Evolutionary conservation across 2,113 vertebrate species (phyloP), one percentile per base, ranked within the genome.

Genomic region (Bagarius yarrelli): DNA sequence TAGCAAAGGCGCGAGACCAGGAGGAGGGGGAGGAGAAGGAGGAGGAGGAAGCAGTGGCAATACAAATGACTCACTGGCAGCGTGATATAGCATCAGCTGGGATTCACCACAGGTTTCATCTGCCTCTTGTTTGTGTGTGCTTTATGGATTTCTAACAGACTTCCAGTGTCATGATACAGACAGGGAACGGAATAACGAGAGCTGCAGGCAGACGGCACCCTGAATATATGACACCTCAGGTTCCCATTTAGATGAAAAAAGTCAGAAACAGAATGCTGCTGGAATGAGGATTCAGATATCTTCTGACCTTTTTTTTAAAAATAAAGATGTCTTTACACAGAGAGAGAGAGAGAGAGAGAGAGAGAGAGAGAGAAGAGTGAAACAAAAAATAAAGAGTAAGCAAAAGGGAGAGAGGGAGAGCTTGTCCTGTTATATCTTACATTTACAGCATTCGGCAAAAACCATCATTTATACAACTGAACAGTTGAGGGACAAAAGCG

Each of bases 341-440:
- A 32, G 27, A 53, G 36, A 81, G 8, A 52, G 15, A 34, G 57
- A 18, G 5, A 44, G 5, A 55, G 25, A 5, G 21, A 79, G 9
- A 18, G 34, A 63, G 59, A 64, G 30, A 53, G 53, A 83, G 36
- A 78, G 36, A 76, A 70, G 6, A 3, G 6, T 6, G 6, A 6
- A 40, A 6, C 3, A 40, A 40, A 40, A 40, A 6, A 40, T 40
- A 6, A 6, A 40, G 36, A 40, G 36, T 6, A 6, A 40, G 36
- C 6, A 4, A 6, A 27, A 70, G 30, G 25, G 25, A 27, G 25
- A 32, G 56, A 15, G 56, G 55, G 47, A 44, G 70, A 84, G 69
- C 76, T 79, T 70, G 25, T 74, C 32, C 57, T 79, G 83, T 85
- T 76, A 73, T 50, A 32, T 32, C 55, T 73, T 40, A 40, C 36